Percentiles rank a stretch among this genome's conserved stretches.
Evolutionary conservation across 1,140 invertebrate species (phyloP).

Genomic region (Melipona quadrifasciata): DNA sequence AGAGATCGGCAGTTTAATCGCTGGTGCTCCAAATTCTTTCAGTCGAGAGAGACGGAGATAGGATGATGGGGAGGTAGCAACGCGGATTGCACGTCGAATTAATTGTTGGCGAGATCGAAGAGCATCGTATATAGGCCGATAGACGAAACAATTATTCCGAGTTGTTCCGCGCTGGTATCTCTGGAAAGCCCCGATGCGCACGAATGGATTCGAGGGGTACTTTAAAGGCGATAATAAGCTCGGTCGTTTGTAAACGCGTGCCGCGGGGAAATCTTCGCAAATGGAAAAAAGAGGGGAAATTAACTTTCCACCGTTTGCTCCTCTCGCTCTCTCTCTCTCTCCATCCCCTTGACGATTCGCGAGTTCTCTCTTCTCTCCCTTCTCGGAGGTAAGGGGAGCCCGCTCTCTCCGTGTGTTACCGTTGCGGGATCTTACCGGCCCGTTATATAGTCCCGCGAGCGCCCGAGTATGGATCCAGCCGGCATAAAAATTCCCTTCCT

Average conservation of each 20-base stretch:
- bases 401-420: neutral
- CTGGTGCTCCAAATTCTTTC: no score
- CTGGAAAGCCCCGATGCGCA: slow-evolving; percentile 2
- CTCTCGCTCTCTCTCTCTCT: neutral
- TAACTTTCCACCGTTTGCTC: slow-evolving; percentile 51
- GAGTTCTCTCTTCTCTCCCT: neutral
- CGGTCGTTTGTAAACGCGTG: slow-evolving; percentile 49
- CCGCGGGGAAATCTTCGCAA: slow-evolving; percentile 49
- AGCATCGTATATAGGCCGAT: neutral
- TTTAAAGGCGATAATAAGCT: slow-evolving; percentile 50
- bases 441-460: neutral
- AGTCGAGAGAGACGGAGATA: neutral
- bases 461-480: neutral
- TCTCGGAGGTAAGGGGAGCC: neutral
- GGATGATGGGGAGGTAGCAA: neutral
- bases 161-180: neutral
- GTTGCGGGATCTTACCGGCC: slow-evolving; percentile 13
- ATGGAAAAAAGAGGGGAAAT: slow-evolving; percentile 49
- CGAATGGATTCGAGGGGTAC: slow-evolving; percentile 16
- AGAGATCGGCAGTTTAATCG: no score
- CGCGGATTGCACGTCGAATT: slow-evolving; percentile 26
- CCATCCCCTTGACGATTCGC: neutral
- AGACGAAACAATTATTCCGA: slow-evolving; percentile 42
- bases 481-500: slow-evolving; percentile 31
- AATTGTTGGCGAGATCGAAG: slow-evolving; percentile 34